Conservation (phyloP, 2,797 vertebrate species). For the Eulemur coronatus region DNA sequence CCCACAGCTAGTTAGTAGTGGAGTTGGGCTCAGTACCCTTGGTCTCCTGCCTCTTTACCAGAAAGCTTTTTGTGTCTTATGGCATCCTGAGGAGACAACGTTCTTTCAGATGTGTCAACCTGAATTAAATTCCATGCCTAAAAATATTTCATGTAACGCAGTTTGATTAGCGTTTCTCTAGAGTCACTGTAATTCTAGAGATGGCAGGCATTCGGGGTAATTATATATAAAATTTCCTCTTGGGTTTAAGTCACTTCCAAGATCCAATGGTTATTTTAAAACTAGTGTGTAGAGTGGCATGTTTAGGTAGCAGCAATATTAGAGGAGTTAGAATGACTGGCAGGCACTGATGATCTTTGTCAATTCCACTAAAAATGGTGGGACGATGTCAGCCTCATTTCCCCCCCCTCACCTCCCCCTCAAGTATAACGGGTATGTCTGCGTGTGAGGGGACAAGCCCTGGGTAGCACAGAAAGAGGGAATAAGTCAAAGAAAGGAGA, state of each 20-base stretch:
- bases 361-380: background rate
- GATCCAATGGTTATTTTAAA: slow-evolving; percentile 58
- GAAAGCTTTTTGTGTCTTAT: slow-evolving; percentile 2
- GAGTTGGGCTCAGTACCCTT: slow-evolving; percentile 2
- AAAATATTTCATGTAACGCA: slow-evolving; percentile 44
- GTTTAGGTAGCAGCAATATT: background rate
- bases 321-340: background rate
- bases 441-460: background rate
- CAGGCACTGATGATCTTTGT: background rate
- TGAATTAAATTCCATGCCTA: slow-evolving; percentile 62
- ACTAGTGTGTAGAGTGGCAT: background rate
- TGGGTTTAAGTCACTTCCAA: slow-evolving; percentile 52
- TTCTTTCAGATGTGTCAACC: slow-evolving; percentile 61
- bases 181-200: slow-evolving; percentile 54
- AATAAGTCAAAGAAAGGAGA: background rate
- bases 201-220: slow-evolving; percentile 62
- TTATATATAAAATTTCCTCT: slow-evolving; percentile 59
- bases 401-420: rapidly evolving
- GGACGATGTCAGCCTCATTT: too few relatives aligned
- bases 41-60: slow-evolving; percentile 49
- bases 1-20: slow-evolving; percentile 53
- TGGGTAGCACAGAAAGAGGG: background rate
- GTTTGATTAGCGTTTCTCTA: slow-evolving; percentile 59
- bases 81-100: slow-evolving; percentile 58
- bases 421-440: background rate